Evolutionary conservation across 1,140 invertebrate species (phyloP).

Genomic region (Drosophila tristis): DNA sequence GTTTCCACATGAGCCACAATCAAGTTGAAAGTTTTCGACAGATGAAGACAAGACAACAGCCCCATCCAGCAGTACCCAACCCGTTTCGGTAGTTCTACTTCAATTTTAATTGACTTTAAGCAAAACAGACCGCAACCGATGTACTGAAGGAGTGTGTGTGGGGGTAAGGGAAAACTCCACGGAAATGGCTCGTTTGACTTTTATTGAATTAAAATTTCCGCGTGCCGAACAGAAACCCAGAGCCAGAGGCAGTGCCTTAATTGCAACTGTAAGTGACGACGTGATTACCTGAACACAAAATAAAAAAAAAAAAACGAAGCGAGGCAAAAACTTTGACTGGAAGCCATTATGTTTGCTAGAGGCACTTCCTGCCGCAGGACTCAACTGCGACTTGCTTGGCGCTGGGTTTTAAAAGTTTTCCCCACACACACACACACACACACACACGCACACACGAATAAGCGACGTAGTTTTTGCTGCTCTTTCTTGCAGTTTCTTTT

Average conservation of each 20-base stretch:
- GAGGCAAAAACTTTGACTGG: constrained; percentile 15
- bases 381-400: neutral
- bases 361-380: constrained; percentile 67
- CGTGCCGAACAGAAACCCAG: constrained; percentile 18
- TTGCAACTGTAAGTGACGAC: constrained; percentile 67
- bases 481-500: constrained; percentile 4
- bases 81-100: constrained; percentile 27
- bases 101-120: constrained; percentile 79
- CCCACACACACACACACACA: neutral
- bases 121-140: constrained; percentile 61
- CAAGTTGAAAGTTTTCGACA: constrained; percentile 58
- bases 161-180: constrained; percentile 34
- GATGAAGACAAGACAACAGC: constrained; percentile 39
- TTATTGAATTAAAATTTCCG: constrained; percentile 79
- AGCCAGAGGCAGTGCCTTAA: constrained; percentile 32
- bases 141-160: too few relatives aligned
- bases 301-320: constrained; percentile 7
- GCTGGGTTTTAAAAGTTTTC: constrained; percentile 33
- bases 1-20: constrained; percentile 43
- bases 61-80: neutral
- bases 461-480: constrained; percentile 18
- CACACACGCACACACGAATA: neutral
- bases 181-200: constrained; percentile 74
- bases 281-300: constrained; percentile 67
- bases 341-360: constrained; percentile 45